phyloP scores from a whole-genome alignment of 2,113 vertebrate genomes.

The Clarias magur region DNA sequence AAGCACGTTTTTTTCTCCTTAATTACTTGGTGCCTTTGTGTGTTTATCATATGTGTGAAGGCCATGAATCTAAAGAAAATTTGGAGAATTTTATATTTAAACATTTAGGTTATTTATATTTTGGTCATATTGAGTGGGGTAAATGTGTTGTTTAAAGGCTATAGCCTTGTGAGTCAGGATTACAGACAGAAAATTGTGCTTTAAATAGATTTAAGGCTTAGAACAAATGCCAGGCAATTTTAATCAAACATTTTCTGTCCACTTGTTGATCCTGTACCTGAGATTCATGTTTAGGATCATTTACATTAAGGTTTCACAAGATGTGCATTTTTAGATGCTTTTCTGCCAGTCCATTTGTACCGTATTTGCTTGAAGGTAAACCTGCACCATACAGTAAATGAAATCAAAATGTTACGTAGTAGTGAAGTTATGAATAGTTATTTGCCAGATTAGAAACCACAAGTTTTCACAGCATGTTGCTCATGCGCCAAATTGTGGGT shows the following conservation, averaged over 20 bases:
- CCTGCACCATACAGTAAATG: too few species aligned
- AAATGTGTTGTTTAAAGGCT: conserved; percentile 49
- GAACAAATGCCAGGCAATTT: not conserved
- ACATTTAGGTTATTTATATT: not conserved
- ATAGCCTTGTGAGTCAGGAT: conserved; percentile 35
- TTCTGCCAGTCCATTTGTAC: not conserved
- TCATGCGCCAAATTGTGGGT: too few species aligned
- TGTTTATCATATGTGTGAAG: conserved; percentile 52
- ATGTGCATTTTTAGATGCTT: not conserved
- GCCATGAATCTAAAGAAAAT: conserved; percentile 49
- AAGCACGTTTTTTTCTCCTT: conserved; percentile 31
- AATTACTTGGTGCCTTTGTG: conserved; percentile 39
- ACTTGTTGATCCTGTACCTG: not conserved
- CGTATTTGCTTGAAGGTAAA: too few species aligned
- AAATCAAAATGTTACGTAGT: too few species aligned
- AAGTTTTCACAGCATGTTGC: too few species aligned
- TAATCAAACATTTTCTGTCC: not conserved
- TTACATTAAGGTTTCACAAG: not conserved
- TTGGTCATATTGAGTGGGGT: conserved; percentile 15
- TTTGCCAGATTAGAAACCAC: too few species aligned
- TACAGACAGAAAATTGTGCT: conserved; percentile 59
- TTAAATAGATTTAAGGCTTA: not conserved
- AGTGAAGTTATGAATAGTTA: too few species aligned
- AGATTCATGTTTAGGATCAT: not conserved
- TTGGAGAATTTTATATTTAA: too few species aligned